Base-by-base conservation (phyloP, 2,797 vertebrate genomes). In the Argyrosomus regius region DNA sequence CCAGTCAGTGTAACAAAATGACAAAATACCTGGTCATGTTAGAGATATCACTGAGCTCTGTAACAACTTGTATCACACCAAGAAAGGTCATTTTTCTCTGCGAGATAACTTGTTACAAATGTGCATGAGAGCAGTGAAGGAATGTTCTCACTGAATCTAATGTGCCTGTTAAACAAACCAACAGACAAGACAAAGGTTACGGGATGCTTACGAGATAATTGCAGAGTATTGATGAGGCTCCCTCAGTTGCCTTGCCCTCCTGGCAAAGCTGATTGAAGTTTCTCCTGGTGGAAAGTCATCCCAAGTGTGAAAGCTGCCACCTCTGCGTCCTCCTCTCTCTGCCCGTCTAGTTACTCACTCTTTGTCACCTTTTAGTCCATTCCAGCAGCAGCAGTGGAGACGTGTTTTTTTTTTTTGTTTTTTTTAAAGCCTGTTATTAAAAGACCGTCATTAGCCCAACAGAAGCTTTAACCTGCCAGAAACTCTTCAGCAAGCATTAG, bases 211-310 rank as follows among this genome's bases (percentile, higher is more conserved):
- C 94, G 18, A 83, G 85, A 86, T 86, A 87, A 84, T 53, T 86
- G 84, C 61, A 78, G 84, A 66, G 81, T 83, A 68, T 70, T 70
- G 90, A 90, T 78, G 76, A 75, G 83, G 81, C 81, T 91, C 79
- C 90, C 90, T 93, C 84, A 94, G 90, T 88, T 81, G 85, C 63
- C 79, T 92, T 88, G 85, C 81, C 84, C 86, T 93, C 88, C 89
- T 79, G 83, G 83, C 86, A 90, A 85, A 87, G 87, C 57, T 85
- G 91, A 84, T 77, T 84, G 75, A 92, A 93, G 90, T 89, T 83
- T 81, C 78, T 84, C 82, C 72, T 81, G 90, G 84, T 78, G 78
- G 80, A 91, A 90, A 92, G 84, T 93, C 93, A 96, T 96, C 92
- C 89, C 92, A 93, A 82, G 82, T 92, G 78, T 87, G 83, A 85